Base-by-base conservation (phyloP, 2,797 vertebrate genomes). In the Pyrocephalus nanus region DNA sequence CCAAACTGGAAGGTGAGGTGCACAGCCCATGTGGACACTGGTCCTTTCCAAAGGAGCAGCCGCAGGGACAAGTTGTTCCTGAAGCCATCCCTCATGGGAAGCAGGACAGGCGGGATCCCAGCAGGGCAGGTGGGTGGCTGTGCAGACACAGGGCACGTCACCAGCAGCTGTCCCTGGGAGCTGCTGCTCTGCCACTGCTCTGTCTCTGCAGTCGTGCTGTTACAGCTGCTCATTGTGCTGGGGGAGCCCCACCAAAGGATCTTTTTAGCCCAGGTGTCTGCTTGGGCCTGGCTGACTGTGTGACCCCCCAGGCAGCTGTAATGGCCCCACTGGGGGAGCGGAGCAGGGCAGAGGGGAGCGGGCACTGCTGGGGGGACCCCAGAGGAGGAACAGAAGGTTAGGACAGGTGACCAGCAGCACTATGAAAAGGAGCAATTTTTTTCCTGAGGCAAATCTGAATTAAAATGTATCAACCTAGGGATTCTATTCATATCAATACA, bases 111-210 rank as follows among this genome's bases (percentile, higher is more conserved):
- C 72, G 54, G 88, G 45, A 54, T 25, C 19, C 47, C 11, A 7
- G 3, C 34, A 9, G 55, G 43, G 36, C 12, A 11, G 53, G 12
- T 1, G 14, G 45, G 47, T 3, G 12, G 69, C 34, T 3, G 3
- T 40, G 61, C 54, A 48, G 55, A 23, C 7, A 3, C 43, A 38
- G 75, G 65, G 23, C 13, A 2, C 1, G 3, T 48, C 60, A 32
- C 53, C 64, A 25, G 75, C 29, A 40, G 48, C 71, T 64, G 29
- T 25, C 32, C 42, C 50, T 19, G 12, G n/a, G 51, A 0, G 65
- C 70, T 0, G 0, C 57, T 36, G 70, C 66, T 57, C 71, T 1
- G 0, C 22, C 3, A 0, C 58, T 61, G 58, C 60, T 42, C 27
- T 62, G 60, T 15, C 40, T 42, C 60, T 4, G 6, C 38, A 62